Evolutionary conservation across 2,888 invertebrate species (phyloP), one percentile per base, ranked within the genome.

Genomic region (Aporophyla nigra): DNA sequence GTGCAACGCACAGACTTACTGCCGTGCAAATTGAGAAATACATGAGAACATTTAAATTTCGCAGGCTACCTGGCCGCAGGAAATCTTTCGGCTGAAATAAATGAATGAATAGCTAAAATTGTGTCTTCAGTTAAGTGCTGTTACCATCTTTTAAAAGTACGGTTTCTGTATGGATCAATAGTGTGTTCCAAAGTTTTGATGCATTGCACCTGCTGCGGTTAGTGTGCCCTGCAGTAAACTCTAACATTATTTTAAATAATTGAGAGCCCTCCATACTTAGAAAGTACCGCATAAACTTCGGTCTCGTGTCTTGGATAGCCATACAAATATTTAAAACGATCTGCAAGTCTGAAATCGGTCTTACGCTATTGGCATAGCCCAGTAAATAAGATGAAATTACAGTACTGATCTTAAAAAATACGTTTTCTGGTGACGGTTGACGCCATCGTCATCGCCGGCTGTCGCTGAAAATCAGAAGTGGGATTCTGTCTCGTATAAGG

Each of bases 121-220:
- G 33, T 33, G 33, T 33, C 43, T 46, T 51, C 51, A 19, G 6
- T 51, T 19, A 19, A 51, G 19, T 51, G 21, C 7, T 51, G 53
- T 53, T 21, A 21, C 24, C 33, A 49, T 33, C n/a, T 58, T 69
- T 3, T 19, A 40, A 19, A 72, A 53, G 14, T 46, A 27, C 9
- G 2, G 3, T 7, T 24, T 51, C 16, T 24, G 4, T 12, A 5
- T 40, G 43, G 74, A 72, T 72, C 73, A 61, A 53, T 74, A 74
- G 40, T 21, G 6, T 12, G 49, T 40, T 24, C 40, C 71, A 7
- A 59, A 71, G 49, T 71, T 43, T 43, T 19, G 16, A 59, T 61
- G 72, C 74, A 72, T 21, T 61, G 27, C 59, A n/a, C 5, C 51
- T 59, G 10, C 49, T 43, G 56, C 33, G 46, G 33, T 63, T 1